Evolutionary conservation across 2,888 invertebrate genomes (phyloP), one percentile per base, ranked within the genome.

Genomic region (Invenusta paracnida): DNA sequence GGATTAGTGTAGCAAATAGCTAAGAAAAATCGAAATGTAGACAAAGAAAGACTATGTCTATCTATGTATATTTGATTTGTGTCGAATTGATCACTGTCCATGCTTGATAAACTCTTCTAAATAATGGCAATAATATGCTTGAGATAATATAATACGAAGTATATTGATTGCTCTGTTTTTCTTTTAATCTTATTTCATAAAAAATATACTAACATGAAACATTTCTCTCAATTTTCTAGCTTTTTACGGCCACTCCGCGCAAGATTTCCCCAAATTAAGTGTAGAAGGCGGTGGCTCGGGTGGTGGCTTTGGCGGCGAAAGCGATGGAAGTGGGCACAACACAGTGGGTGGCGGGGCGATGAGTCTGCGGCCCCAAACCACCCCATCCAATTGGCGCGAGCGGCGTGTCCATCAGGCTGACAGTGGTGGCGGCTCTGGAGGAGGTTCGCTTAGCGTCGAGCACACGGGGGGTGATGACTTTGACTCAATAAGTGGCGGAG

Each of bases 171-270:
- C n/a, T n/a, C n/a, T n/a, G n/a, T n/a, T n/a, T n/a, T n/a, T n/a
- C n/a, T n/a, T n/a, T n/a, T n/a, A n/a, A n/a, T n/a, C n/a, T n/a
- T n/a, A n/a, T n/a, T n/a, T n/a, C n/a, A n/a, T n/a, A n/a, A n/a
- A n/a, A n/a, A n/a, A n/a, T n/a, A n/a, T n/a, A n/a, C n/a, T n/a
- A n/a, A n/a, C n/a, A n/a, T n/a, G n/a, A n/a, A n/a, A n/a, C n/a
- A n/a, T n/a, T n/a, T n/a, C n/a, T n/a, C n/a, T n/a, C n/a, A n/a
- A n/a, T n/a, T n/a, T n/a, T 73, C 25, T 25, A 73, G 73, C 73
- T n/a, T 73, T 73, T 73, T 73, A 73, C 27, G 73, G 73, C 27
- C 73, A 73, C 73, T 73, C 23, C 25, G 73, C 73, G 2, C 73
- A 73, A 73, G 73, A 73, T 23, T 73, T 73, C 23, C 73, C 73